A percentile compares a stretch with the other conserved stretches of the same genome.
phyloP scores from a whole-genome alignment of 2,888 invertebrate species.

The Nezara viridula region DNA sequence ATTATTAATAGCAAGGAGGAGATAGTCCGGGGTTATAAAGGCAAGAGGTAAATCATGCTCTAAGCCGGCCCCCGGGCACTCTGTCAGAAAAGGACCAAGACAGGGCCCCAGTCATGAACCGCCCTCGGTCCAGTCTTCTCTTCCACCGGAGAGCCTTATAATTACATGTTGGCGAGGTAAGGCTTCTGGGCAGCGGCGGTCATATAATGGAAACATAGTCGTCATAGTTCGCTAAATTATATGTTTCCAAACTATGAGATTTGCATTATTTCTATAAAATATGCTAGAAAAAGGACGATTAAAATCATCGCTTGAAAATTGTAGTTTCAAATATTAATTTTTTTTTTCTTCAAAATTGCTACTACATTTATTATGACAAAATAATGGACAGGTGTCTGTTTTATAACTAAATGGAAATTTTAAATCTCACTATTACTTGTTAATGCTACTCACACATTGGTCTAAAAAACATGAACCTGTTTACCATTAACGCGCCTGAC shows the following conservation, averaged over 20 bases:
- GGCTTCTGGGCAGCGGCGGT: neutral
- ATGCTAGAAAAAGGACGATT: neutral
- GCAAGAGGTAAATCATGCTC: constrained; percentile 16
- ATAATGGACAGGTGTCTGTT: too few relatives aligned
- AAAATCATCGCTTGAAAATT: neutral
- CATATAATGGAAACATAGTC: neutral
- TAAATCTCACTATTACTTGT: too few relatives aligned
- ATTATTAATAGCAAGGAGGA: constrained; percentile 34
- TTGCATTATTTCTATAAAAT: constrained; percentile 24
- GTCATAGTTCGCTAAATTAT: constrained; percentile 36
- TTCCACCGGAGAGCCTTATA: neutral
- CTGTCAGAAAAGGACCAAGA: constrained; percentile 35
- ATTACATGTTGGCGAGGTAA: neutral
- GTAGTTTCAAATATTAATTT: too few relatives aligned
- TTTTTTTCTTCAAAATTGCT: too few relatives aligned
- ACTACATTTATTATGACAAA: too few relatives aligned
- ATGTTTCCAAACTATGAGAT: neutral
- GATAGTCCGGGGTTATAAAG: constrained; percentile 30
- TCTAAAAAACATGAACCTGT: too few relatives aligned
- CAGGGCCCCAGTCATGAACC: neutral
- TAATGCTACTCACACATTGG: too few relatives aligned
- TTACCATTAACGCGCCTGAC: too few relatives aligned
- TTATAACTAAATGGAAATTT: too few relatives aligned
- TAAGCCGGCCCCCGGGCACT: constrained; percentile 4
- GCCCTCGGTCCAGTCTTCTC: neutral